phyloP scores from a whole-genome alignment of 2,113 vertebrate species.

The Cygnus atratus region DNA sequence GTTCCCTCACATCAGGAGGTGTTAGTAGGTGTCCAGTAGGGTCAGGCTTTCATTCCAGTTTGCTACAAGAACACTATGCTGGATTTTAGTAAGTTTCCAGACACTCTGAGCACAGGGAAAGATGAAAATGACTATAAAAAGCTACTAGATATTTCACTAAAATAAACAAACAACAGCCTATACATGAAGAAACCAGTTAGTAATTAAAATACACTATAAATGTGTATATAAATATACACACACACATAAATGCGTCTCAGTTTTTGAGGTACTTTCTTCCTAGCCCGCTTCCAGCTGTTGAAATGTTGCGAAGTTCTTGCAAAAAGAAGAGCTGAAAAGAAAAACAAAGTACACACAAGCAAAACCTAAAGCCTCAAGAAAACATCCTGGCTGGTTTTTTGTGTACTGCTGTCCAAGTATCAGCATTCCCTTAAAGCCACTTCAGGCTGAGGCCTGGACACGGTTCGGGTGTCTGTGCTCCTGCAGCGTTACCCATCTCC shows the following conservation, averaged over 20 bases:
- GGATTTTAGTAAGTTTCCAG: neutral
- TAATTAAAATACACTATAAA: too few relatives aligned
- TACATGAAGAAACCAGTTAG: neutral
- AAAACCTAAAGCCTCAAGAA: neutral
- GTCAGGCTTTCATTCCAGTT: neutral
- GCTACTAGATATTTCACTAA: neutral
- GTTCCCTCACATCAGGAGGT: accelerated
- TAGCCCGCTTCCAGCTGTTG: neutral
- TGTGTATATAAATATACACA: too few relatives aligned
- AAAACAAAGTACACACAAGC: neutral
- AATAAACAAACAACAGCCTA: too few relatives aligned
- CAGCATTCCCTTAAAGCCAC: neutral
- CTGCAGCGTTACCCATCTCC: accelerated
- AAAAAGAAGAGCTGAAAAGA: neutral
- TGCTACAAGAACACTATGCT: neutral
- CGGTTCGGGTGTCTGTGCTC: neutral
- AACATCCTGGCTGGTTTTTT: accelerated
- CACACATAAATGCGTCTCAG: too few relatives aligned
- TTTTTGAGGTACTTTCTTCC: neutral
- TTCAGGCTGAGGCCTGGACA: neutral
- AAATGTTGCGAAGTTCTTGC: neutral
- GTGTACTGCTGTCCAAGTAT: accelerated
- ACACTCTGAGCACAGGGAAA: neutral
- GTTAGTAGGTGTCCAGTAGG: neutral
- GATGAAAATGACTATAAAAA: neutral